Evolutionary conservation across 2,797 vertebrate species (phyloP), one percentile per base, ranked within the genome.

Genomic region (Lerista edwardsae): DNA sequence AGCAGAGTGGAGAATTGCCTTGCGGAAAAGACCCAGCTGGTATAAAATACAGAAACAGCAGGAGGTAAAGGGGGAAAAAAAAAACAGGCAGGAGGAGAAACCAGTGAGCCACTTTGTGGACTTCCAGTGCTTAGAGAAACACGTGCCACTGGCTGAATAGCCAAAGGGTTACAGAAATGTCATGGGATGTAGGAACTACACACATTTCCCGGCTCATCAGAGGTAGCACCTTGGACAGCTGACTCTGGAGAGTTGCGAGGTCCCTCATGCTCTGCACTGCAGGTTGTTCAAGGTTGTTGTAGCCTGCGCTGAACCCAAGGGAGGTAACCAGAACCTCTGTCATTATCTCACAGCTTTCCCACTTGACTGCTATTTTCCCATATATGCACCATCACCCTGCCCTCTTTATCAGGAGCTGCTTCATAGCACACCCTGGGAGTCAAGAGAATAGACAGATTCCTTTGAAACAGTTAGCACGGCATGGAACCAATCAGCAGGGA

Each of bases 1-100:
- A 94, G 93, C 93, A 91, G 79, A 25, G 87, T 90, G 85, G 84
- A 89, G 92, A 93, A 90, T 75, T 90, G 89, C 82, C 86, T 85
- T 71, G 88, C 0, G 0, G 87, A 92, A 93, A 91, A 93, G 90
- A 87, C 91, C 82, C 92, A 93, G 93, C 90, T 94, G 92, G 90
- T 86, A 88, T 86, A 84, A 86, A 89, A 88, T 83, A 90, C 88
- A 89, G 88, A 87, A 92, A 0, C 93, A 0, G 0, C 91, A 84
- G 93, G 92, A 90, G 92, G 93, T 77, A 90, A 88, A 90, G 89
- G 81, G 47, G 47, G 47, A 51, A 55, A 21, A 17, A 90, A 91
- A 93, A 90, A 57, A 87, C 86, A 89, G 73, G 88, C 82, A 82
- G 83, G 80, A 93, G 87, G 72, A 90, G 79, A 90, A 92, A 78